These are phyloP conservation scores for Maconellicoccus hirsutus DNA, from an alignment of 1,140 invertebrate species.

Conservation along the genomic window DNA sequence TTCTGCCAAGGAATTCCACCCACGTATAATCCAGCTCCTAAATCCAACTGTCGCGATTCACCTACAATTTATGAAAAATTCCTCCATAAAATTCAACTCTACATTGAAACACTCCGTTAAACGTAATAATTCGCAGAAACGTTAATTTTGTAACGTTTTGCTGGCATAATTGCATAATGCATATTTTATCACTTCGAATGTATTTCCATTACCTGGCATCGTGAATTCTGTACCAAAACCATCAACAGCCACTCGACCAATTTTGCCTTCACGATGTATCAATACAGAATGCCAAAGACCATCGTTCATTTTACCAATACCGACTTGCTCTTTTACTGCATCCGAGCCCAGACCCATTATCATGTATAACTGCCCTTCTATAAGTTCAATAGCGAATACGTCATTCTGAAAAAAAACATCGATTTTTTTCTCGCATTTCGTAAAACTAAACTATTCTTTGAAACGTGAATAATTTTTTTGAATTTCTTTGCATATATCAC, in stretches of 20 bases:
- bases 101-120: too few relatives aligned
- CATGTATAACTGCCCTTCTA: constrained; percentile 84
- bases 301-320: constrained; percentile 71
- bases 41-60: constrained; percentile 72
- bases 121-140: too few relatives aligned
- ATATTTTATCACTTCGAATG: too few relatives aligned
- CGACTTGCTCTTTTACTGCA: constrained; percentile 68
- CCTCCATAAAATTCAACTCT: too few relatives aligned
- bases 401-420: constrained; percentile 51
- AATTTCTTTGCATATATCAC: too few relatives aligned
- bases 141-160: too few relatives aligned
- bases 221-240: constrained; percentile 78
- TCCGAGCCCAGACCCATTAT: constrained; percentile 88
- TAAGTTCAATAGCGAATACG: constrained; percentile 84
- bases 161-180: too few relatives aligned
- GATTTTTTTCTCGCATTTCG: too few relatives aligned
- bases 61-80: too few relatives aligned
- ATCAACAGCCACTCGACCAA: constrained; percentile 56
- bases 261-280: constrained; percentile 51
- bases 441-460: too few relatives aligned
- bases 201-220: constrained; percentile 50
- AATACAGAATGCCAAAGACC: constrained; percentile 83
- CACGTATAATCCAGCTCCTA: constrained; percentile 79
- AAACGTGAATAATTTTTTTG: too few relatives aligned
- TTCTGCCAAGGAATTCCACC: constrained; percentile 45